Evolutionary conservation across 2,888 invertebrate species (phyloP), one percentile per base, ranked within the genome.

Genomic region (Hyposoter didymator): DNA sequence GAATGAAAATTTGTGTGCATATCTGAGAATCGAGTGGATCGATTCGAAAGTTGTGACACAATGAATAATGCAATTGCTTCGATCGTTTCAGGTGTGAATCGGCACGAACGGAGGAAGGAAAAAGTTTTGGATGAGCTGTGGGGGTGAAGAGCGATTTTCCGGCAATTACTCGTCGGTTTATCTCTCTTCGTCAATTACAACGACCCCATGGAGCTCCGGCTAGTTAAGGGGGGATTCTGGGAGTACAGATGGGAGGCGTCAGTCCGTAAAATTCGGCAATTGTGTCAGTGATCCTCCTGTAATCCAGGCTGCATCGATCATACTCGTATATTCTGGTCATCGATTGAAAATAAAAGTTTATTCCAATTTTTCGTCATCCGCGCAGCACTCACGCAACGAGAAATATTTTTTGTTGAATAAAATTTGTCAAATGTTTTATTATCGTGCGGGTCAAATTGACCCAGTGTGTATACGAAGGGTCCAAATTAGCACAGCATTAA

Each of bases 261-360:
- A 90, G 90, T 74, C 92, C 91, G 89, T 92, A 89, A 91, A 92
- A 92, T 92, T 91, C 88, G 84, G 82, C 87, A 89, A 90, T 88
- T 88, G 88, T 88, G 88, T 89, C 84, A 28, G 55, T 70, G 81
- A 84, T 72, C 75, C 85, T 70, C 84, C 76, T 32, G 78, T 87
- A 88, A 89, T 87, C 87, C 83, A 67, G 55, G 52, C 59, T 32
- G 78, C 19, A 70, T 78, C 64, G 73, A 73, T 84, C 75, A 75
- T 47, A 64, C 45, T 64, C 7, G 12, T 39, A 39, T 43, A 22
- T 73, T 73, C 19, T n/a, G 72, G 32, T 55, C 39, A 39, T 52
- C 39, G 55, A 73, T 35, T 52, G 35, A n/a, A 19, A 35, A n/a
- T 52, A 70, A 47, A 72, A n/a, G 1, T 43, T 43, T 7, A n/a